Conservation (phyloP, 35 echinoderm and acorn worm genomes). For the Apostichopus californicus region DNA sequence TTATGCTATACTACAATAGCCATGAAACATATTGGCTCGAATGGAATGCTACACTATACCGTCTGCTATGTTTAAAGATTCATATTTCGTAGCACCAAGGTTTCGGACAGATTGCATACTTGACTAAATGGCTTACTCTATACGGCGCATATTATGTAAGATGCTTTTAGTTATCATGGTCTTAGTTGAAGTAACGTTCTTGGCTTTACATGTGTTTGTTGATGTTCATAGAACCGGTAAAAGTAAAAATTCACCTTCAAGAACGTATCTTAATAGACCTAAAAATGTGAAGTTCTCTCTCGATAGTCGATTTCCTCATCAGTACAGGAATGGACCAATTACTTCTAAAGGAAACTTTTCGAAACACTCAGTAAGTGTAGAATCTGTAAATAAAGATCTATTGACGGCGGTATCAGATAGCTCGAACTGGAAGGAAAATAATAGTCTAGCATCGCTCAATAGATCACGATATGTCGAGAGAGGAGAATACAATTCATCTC, state of each 20-base stretch:
- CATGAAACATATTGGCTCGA: too few relatives aligned
- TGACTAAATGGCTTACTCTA: neutral
- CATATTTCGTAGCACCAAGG: neutral
- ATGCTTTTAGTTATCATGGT: neutral
- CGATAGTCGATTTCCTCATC: neutral
- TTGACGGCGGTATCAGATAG: too few relatives aligned
- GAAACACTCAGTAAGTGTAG: too few relatives aligned
- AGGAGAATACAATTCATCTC: neutral
- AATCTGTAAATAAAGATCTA: too few relatives aligned
- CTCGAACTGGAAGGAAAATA: too few relatives aligned
- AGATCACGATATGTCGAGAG: neutral
- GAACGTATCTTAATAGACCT: neutral
- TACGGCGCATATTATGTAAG: neutral
- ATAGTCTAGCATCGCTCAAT: too few relatives aligned
- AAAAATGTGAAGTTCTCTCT: neutral
- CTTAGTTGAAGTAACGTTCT: neutral
- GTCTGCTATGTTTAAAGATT: too few relatives aligned
- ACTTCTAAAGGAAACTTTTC: too few relatives aligned
- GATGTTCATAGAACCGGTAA: neutral
- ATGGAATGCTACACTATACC: too few relatives aligned
- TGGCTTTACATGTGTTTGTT: neutral
- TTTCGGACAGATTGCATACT: neutral
- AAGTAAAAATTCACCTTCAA: neutral
- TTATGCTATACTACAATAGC: too few relatives aligned
- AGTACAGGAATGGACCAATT: neutral